Base-by-base conservation (phyloP, 2,888 invertebrate genomes). In the Apamea monoglypha region DNA sequence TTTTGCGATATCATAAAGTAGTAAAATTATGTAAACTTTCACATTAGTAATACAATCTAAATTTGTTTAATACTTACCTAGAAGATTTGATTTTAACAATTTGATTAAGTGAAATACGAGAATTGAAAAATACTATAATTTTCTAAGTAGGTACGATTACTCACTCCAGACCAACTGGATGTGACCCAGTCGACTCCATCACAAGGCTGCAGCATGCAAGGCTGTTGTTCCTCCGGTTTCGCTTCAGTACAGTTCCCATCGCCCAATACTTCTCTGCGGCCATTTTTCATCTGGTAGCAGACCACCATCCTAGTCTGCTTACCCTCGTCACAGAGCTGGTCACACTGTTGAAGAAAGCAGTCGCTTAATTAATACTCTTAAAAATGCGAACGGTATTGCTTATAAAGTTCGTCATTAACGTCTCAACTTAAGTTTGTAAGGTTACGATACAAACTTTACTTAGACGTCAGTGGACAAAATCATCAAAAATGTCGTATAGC, bases 171-270 rank as follows among this genome's bases (percentile, higher is more conserved):
- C 99, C 99, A 99, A 66, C 98, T 98, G 0, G 99, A 98, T 14
- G 98, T 96, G 74, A 99, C 97, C 99, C 99, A 99, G 93, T 99
- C 99, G 18, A 99, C 98, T 10, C 99, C 99, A 81, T 98, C 98
- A 92, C 99, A 99, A 0, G 99, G 98, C 71, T 98, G 97, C 91
- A 98, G 87, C 88, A 98, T 97, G 92, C 99, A 99, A 25, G 96
- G 83, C 91, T 98, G 97, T 86, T 98, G 98, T 1, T 95, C 95
- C 66, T 97, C 97, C 0, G 99, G 99, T 91, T 98, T 98, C 88
- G 98, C 97, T 66, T 97, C 98, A 0, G 95, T 93, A 85, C 98
- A 98, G 67, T 98, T 98, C 0, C 96, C 95, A 81, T 98, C 98
- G 0, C 97, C 96, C 36, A 98, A 94, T 2, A 98, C 97, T 87